Conservation (phyloP, 2,888 invertebrate species). For the Eledona agricola region DNA sequence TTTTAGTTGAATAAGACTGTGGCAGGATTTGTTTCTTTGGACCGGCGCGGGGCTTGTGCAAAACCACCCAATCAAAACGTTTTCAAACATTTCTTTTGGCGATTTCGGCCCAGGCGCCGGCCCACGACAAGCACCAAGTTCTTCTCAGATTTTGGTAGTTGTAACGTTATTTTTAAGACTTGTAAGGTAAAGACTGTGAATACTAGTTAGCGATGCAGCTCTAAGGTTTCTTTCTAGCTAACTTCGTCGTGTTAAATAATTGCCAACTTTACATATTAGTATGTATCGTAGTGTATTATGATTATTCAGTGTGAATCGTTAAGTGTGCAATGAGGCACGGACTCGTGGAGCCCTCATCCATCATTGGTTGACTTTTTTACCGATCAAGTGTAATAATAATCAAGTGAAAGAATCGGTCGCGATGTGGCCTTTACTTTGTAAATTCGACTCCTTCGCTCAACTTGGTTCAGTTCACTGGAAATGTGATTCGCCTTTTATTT, state of each 20-base stretch:
- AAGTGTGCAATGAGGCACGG: slow-evolving; percentile 58
- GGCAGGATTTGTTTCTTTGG: slow-evolving; percentile 46
- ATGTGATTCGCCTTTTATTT: too few species aligned
- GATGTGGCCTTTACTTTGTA: slow-evolving; percentile 28
- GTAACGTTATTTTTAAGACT: slow-evolving; percentile 46
- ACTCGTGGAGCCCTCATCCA: slow-evolving; percentile 42
- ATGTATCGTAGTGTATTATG: slow-evolving; percentile 49
- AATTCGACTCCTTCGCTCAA: slow-evolving; percentile 10
- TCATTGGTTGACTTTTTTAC: slow-evolving; percentile 36
- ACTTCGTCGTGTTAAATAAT: slow-evolving; percentile 40
- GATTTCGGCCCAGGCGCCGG: slow-evolving; percentile 6
- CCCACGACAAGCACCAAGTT: slow-evolving; percentile 34
- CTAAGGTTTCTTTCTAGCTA: slow-evolving; percentile 41
- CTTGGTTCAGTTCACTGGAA: slow-evolving; percentile 8
- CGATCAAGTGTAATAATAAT: slow-evolving; percentile 21
- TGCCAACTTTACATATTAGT: slow-evolving; percentile 48
- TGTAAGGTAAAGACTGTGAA: slow-evolving; percentile 52
- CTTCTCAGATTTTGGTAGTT: slow-evolving; percentile 33
- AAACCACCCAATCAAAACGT: slow-evolving; percentile 21
- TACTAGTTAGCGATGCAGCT: slow-evolving; percentile 47
- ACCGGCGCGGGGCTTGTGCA: slow-evolving; percentile 29
- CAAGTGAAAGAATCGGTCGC: slow-evolving; percentile 25
- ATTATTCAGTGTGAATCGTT: slow-evolving; percentile 51
- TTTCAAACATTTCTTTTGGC: slow-evolving; percentile 9
- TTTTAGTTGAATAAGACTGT: slow-evolving; percentile 56